phyloP scores from a whole-genome alignment of 2,888 invertebrate genomes.

The Drosophila demipolita region DNA sequence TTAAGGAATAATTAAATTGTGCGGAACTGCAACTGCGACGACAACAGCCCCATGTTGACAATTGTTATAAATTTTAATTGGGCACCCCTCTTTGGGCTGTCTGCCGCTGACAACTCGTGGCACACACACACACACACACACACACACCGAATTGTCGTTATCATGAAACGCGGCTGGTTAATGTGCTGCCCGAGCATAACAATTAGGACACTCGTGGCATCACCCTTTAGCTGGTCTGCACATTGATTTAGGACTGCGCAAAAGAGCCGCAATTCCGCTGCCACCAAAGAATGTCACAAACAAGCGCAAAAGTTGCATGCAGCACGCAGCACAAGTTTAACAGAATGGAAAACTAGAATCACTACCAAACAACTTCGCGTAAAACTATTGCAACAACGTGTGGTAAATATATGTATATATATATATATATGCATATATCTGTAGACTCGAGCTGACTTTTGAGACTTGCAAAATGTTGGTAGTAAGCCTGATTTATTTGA shows the following conservation, averaged over 20 bases:
- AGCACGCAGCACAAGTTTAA: slow-evolving; percentile 32
- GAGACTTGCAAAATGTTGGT: slow-evolving; percentile 22
- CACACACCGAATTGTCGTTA: slow-evolving; percentile 10
- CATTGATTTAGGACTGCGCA: slow-evolving; percentile 51
- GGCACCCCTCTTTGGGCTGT: slow-evolving; percentile 8
- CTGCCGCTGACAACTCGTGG: slow-evolving; percentile 29
- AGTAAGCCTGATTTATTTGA: slow-evolving; percentile 15
- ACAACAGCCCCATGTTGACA: slow-evolving; percentile 18
- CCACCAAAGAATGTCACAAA: slow-evolving; percentile 31
- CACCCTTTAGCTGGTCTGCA: slow-evolving; percentile 27
- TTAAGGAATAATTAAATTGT: slow-evolving; percentile 70
- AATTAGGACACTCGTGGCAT: slow-evolving; percentile 43
- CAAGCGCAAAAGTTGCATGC: slow-evolving; percentile 34
- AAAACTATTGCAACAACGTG: slow-evolving; percentile 31
- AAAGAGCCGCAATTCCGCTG: slow-evolving; percentile 40
- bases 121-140: slow-evolving; percentile 6
- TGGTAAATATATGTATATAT: slow-evolving; percentile 12
- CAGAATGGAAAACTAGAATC: slow-evolving; percentile 29
- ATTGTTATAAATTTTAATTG: slow-evolving; percentile 78
- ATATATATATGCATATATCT: slow-evolving; percentile 11
- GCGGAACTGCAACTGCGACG: slow-evolving; percentile 52
- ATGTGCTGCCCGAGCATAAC: slow-evolving; percentile 50
- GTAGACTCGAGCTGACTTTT: slow-evolving; percentile 30
- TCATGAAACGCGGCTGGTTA: slow-evolving; percentile 46
- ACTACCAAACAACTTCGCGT: slow-evolving; percentile 31